Base-by-base conservation (phyloP, 1,140 invertebrate species). In the Drosophila willistoni region DNA sequence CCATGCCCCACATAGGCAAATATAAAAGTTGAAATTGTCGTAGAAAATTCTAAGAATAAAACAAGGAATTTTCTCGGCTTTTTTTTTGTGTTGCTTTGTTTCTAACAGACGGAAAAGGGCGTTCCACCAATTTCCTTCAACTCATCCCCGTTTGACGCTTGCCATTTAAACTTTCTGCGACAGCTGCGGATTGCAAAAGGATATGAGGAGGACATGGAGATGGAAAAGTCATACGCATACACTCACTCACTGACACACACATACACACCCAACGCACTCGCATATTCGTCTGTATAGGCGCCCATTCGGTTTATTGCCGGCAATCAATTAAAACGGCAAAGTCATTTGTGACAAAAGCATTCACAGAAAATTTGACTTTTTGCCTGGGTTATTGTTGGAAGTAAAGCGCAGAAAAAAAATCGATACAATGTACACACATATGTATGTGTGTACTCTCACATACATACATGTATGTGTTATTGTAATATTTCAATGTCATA, bases 331-430 rank as follows among this genome's bases (percentile, higher is more conserved):
- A 85, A 85, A 85, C 82, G 79, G 71, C 79, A 87, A 76, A 85
- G 83, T 85, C 82, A 85, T 85, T 85, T 85, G 82, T 85, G 82
- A 85, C 83, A 85, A 87, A 85, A 85, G 78, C 82, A 87, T 85
- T 82, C 83, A 68, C 82, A 87, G 79, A 77, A 82, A 81, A 82
- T 82, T 86, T 85, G 79, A 85, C 82, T 85, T 85, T 79, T 72
- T 73, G 64, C 47, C 36, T 51, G 61, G 19, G 25, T 55, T 64
- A 64, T 47, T 57, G 61, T 57, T 72, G 44, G 13, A 36, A 39
- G 39, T 33, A 14, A 83, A 68, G 55, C 42, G 73, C 51, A 70
- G 7, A 17, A 54, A 42, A 14, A 81, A 87, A 85, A 85, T 85
- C 82, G 71, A 85, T 85, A 76, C 44, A 51, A 51, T 51, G 44